Base-by-base conservation (phyloP, 2,888 invertebrate genomes). In the Eilema caniola region DNA sequence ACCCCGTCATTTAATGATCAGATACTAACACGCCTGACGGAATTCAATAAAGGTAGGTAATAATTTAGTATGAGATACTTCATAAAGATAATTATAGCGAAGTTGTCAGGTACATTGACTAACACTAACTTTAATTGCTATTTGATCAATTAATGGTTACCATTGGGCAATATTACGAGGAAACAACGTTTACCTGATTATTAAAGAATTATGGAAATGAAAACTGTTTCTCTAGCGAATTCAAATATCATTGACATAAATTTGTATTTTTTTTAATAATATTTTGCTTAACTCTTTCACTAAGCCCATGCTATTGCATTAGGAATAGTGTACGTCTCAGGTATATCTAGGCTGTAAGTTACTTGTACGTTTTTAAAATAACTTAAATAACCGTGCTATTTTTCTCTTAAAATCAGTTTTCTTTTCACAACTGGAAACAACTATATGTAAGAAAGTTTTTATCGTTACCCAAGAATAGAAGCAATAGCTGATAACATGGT, bases 21-120 rank as follows among this genome's bases (percentile, higher is more conserved):
- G 16, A 53, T 28, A 28, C 47, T 23, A 56, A 23, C 31, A 37
- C 47, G 33, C 41, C 65, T 66, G 25, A 67, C 66, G 66, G 57
- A 78, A 79, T 79, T 71, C 59, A 20, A 57, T 23, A 72, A 14
- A 73, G 73, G 57, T 69, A 73, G 73, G 56, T 69, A 64, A 78
- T 72, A 77, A 72, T 81, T 77, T 75, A 72, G 64, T 77, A 67
- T 77, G 59, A 74, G 77, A 80, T 80, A 70, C 71, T 72, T 75
- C 81, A 72, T 67, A 70, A 65, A 63, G 77, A 82, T 82, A 78
- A 74, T 70, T 66, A 33, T 63, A 66, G 62, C 37, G 47, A 64
- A 72, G 70, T 24, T 47, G 64, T 69, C 71, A 10, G 23, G 60
- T 63, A 66, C 8, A 70, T 75, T 75, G 53, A 64, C 65, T 70